Evolutionary conservation across 2,797 vertebrate genomes (phyloP), one percentile per base, ranked within the genome.

Genomic region (Tinamus major): DNA sequence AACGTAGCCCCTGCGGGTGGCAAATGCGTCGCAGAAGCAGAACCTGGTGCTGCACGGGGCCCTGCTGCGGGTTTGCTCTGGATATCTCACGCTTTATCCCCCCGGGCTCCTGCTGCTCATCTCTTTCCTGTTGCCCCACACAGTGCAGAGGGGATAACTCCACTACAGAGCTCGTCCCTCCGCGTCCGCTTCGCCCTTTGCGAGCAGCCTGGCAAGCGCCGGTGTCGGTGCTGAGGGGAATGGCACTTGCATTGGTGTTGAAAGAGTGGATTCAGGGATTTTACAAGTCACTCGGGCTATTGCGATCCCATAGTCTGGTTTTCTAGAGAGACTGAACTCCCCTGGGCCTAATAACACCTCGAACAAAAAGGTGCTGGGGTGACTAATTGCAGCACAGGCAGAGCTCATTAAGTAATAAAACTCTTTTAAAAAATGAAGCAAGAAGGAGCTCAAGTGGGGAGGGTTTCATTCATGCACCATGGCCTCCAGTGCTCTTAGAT

Each of bases 371-470:
- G 14, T 46, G 35, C 37, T 39, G 74, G 13, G 79, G 44, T 70
- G 80, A 23, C 78, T 84, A 90, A 92, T 81, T 93, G 85, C 67
- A 55, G 63, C 89, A 84, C 63, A 94, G 68, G 59, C 24, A 33
- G 84, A 86, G 56, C 76, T 93, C 72, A 88, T 92, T 92, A 87
- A 90, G 78, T 11, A 75, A 92, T 92, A 81, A 93, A 93, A 92
- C n/a, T 46, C 20, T 78, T 62, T 31, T 10, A 7, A 67, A 7
- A 67, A 72, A 70, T 68, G 67, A 86, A 63, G 78, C 78, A 93
- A 93, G 88, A 69, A 90, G 74, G 55, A 75, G n/a, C 6, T 31
- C 12, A 19, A 75, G 29, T 7, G 44, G 69, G 75, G 77, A 81
- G n/a, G 15, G 3, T 83, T 91, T 67, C 13, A 10, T 56, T 11